Conservation (phyloP, 2,113 vertebrate genomes). For the Leptocoma aspasia region DNA sequence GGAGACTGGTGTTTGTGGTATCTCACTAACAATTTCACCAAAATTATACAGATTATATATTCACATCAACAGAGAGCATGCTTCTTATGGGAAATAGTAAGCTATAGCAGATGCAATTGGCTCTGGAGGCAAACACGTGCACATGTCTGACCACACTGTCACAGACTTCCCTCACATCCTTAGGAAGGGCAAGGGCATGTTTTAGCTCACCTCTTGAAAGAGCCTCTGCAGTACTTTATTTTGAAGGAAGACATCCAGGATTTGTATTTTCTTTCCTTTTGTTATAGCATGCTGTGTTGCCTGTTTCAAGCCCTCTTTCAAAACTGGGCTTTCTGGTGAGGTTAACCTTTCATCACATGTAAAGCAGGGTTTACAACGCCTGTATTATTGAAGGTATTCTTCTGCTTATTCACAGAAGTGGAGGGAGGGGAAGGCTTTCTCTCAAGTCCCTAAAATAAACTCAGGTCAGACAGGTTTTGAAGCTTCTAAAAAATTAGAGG, state of each 20-base stretch:
- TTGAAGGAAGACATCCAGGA: not conserved
- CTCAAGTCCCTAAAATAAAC: not conserved
- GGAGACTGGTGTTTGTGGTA: not conserved
- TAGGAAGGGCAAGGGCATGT: not conserved
- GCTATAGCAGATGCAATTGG: not conserved
- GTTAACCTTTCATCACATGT: not conserved
- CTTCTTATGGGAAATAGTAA: not conserved
- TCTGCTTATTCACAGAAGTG: not conserved
- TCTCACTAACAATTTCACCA: not conserved
- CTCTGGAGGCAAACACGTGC: not conserved
- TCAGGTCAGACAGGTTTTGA: not conserved
- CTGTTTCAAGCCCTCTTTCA: not conserved
- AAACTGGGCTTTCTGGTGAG: not conserved
- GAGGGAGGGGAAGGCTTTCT: not conserved
- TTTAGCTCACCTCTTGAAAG: not conserved
- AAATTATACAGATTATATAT: not conserved
- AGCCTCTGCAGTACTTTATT: not conserved
- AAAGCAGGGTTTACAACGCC: not conserved
- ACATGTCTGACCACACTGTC: accelerated
- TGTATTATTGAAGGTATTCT: not conserved
- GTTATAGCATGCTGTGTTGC: not conserved
- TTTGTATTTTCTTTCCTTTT: not conserved
- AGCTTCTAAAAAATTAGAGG: not conserved
- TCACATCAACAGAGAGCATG: not conserved
- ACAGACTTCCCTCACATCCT: not conserved